These are phyloP conservation scores for Drosophila mayri DNA, from an alignment of 1,140 invertebrate species.

Conservation along the genomic window DNA sequence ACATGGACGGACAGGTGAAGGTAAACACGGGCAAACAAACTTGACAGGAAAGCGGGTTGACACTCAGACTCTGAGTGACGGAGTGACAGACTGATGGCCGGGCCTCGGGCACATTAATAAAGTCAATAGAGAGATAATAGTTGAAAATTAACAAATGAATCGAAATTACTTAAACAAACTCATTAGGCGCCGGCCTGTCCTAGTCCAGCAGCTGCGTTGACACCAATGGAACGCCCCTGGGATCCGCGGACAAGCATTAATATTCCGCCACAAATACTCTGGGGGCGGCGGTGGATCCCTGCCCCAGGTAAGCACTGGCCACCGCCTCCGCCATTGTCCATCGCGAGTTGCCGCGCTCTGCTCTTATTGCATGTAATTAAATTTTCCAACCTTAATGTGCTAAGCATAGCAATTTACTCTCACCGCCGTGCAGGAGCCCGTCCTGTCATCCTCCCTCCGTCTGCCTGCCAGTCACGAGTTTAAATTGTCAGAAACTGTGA, in stretches of 20 bases:
- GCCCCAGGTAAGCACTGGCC: slow-evolving; percentile 47
- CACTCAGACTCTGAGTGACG: slow-evolving; percentile 30
- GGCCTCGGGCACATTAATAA: slow-evolving; percentile 61
- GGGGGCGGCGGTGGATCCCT: slow-evolving; percentile 33
- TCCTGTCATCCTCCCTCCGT: background rate
- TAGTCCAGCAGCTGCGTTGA: slow-evolving; percentile 54
- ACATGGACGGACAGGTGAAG: slow-evolving; percentile 21
- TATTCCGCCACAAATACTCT: slow-evolving; percentile 17
- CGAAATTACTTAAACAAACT: slow-evolving; percentile 83
- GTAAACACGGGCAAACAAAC: slow-evolving; percentile 26
- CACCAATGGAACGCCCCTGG: slow-evolving; percentile 47
- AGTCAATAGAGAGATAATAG: slow-evolving; percentile 79
- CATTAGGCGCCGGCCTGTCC: slow-evolving; percentile 69
- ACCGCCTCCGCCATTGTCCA: slow-evolving; percentile 57
- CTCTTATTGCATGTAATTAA: slow-evolving; percentile 72
- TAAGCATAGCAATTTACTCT: slow-evolving; percentile 74
- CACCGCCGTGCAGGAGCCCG: slow-evolving; percentile 8
- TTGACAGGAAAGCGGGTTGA: slow-evolving; percentile 10
- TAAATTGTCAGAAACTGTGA: slow-evolving; percentile 66
- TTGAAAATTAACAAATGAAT: slow-evolving; percentile 83
- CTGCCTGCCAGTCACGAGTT: slow-evolving; percentile 50
- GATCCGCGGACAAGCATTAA: slow-evolving; percentile 26
- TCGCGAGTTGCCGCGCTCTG: slow-evolving; percentile 8
- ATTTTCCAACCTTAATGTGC: slow-evolving; percentile 79
- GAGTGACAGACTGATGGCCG: slow-evolving; percentile 45